Percentiles rank a stretch among this genome's conserved stretches.
phyloP scores from a whole-genome alignment of 2,113 vertebrate species.

The Megaptera novaeangliae region DNA sequence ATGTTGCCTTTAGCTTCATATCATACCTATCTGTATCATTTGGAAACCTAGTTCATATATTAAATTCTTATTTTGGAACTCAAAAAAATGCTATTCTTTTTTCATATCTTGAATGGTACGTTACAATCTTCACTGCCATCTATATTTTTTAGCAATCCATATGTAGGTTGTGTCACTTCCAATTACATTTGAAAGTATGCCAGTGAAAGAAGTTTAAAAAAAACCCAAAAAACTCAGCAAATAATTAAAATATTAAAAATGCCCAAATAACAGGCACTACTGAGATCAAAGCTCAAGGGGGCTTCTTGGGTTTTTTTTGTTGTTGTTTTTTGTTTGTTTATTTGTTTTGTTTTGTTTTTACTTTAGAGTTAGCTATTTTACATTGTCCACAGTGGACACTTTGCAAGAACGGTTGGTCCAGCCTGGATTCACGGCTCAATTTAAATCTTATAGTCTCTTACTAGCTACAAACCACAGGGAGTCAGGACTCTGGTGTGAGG shows the following conservation, averaged over 20 bases:
- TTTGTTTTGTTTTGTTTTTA: background rate
- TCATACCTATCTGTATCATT: background rate
- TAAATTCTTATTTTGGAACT: background rate
- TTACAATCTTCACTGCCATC: background rate
- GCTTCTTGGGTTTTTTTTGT: background rate
- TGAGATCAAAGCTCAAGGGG: background rate
- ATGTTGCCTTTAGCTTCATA: background rate
- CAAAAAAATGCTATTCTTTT: background rate
- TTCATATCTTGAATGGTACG: background rate
- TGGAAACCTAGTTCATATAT: background rate
- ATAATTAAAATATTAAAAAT: conserved; percentile 3
- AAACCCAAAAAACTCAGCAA: background rate
- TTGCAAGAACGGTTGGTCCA: background rate
- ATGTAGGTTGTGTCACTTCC: background rate
- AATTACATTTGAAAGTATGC: background rate
- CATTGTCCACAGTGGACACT: background rate
- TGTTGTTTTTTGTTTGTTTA: background rate
- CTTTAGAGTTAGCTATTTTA: background rate
- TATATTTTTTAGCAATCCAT: background rate
- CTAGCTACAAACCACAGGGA: background rate
- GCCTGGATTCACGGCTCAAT: background rate
- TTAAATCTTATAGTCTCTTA: background rate
- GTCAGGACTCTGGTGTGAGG: conserved; percentile 34
- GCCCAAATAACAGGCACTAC: background rate
- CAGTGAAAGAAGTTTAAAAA: background rate